Base-by-base conservation (phyloP, 1,140 invertebrate species). In the Cotesia glomerata region DNA sequence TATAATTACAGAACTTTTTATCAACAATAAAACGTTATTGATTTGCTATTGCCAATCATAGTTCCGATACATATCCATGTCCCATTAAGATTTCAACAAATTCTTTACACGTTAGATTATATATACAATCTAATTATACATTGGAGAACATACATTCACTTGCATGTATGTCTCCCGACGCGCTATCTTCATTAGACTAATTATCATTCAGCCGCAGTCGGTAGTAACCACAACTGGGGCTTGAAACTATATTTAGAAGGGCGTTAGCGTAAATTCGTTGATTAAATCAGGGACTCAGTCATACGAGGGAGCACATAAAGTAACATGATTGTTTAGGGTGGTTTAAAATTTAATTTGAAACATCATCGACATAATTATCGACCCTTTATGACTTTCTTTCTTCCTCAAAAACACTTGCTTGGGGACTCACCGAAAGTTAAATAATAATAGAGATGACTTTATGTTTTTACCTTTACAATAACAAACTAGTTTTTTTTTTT, bases 311-410 rank as follows among this genome's bases (percentile, higher is more conserved):
- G 39, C 34, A 72, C 26, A 56, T 45, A 49, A 35, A 32, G 35
- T 45, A 18, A 36, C 11, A 39, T 52, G 13, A 51, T 9, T n/a
- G 35, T 69, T 32, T 36, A 56, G 54, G 16, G 59, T 39, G 51
- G 34, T 51, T 78, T 74, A 74, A 74, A 69, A 75, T 74, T 71
- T 72, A 68, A 71, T 74, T 39, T 13, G 45, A 69, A 68, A 67
- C 54, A 68, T 75, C 69, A 75, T 75, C 73, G 70, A 69, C 18
- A 74, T 75, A 74, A 75, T 75, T 76, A 64, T 26, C 64, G 26
- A 58, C 62, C 58, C 39, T 32, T 34, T 8, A 51, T 39, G 16
- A 18, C 35, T 32, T 51, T 3, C 49, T 62, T 9, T 32, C 34
- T 62, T 61, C 62, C 52, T 36, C 35, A 13, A 7, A 18, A 49